Evolutionary conservation across 92 coral and sea anemone genomes (phyloP), one percentile per base, ranked within the genome.

Genomic region (Galaxea fascicularis): DNA sequence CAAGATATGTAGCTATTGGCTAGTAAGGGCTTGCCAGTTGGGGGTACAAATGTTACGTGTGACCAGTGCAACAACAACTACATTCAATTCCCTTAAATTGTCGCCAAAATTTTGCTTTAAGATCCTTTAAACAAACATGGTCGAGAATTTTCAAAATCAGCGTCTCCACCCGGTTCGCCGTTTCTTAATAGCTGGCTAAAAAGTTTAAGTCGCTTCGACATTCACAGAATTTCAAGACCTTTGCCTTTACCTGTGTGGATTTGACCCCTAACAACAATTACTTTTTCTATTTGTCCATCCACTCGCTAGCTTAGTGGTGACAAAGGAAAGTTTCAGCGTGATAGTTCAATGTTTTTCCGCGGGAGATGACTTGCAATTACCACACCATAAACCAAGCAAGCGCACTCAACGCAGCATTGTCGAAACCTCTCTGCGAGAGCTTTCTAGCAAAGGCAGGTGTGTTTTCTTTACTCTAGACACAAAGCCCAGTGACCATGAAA

Each of bases 61-160:
- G 29, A 71, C 68, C 25, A 51, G 68, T 53, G 56, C 86, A 82
- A 82, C 86, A 82, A 82, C 86, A 82, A 82, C 86, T 82, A 54
- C 63, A 41, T 17, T 69, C 44, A 81, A 70, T 82, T 70, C 59
- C 35, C 29, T 39, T 41, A 25, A 41, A 54, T 71, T 25, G 24
- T 56, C 17, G 31, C 29, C 75, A 10, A 27, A 29, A 27, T 29
- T 79, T 52, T 13, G n/a, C 20, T 21, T 76, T 57, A 21, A 57
- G 17, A 7, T 30, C 58, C 30, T 73, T 52, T 29, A 51, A 51
- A 79, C 65, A 66, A 79, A 79, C 75, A 79, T 9, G 56, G 47
- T 15, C 39, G 10, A 1, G 8, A 11, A 21, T 47, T 28, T 67
- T 30, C 26, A 14, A 65, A 16, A 7, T 31, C 3, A 66, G 47